Evolutionary conservation across 2,113 vertebrate genomes (phyloP), one percentile per base, ranked within the genome.

Genomic region (Zapornia atra): DNA sequence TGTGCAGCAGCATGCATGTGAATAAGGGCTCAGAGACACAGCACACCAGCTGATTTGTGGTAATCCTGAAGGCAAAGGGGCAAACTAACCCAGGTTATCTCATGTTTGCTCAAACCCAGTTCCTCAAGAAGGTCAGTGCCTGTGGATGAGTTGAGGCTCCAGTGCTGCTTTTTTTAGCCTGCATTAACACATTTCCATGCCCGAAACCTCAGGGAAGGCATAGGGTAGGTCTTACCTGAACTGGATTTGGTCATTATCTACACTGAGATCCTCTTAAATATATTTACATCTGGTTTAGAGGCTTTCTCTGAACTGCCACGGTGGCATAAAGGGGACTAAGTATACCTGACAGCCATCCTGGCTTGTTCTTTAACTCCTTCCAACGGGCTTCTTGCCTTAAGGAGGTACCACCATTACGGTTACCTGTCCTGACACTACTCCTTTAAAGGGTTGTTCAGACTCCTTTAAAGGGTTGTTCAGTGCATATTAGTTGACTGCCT

Each of bases 41-140:
- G 16, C 56, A n/a, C 28, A 4, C 17, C 3, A 8, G 11, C 8
- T 46, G 25, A 29, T 66, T 11, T 1, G 0, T 22, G 56, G n/a
- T 50, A 46, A 50, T 34, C 20, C 31, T 53, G 70, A 48, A 86
- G 34, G 66, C 73, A 82, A 76, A 79, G 69, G 65, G 66, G 24
- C 34, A 44, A 3, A 61, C 65, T 68, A 46, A 75, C 29, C 33
- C 38, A 21, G 6, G 6, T 8, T 79, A 38, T 60, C 42, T 79
- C 51, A 24, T 4, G 0, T 64, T 79, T 51, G 33, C 87, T 34
- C 19, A 29, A 76, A 38, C 59, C 33, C 50, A 59, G 42, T 33
- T 68, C 66, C 46, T 75, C 1, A 1, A 10, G 54, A 29, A 22
- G 13, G 13, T 40, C 42, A 10, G 33, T 89, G 42, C 26, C 77